A percentile compares a stretch with the other conserved stretches of the same genome.
phyloP scores from a whole-genome alignment of 2,888 invertebrate species.

The Machimus atricapillus region DNA sequence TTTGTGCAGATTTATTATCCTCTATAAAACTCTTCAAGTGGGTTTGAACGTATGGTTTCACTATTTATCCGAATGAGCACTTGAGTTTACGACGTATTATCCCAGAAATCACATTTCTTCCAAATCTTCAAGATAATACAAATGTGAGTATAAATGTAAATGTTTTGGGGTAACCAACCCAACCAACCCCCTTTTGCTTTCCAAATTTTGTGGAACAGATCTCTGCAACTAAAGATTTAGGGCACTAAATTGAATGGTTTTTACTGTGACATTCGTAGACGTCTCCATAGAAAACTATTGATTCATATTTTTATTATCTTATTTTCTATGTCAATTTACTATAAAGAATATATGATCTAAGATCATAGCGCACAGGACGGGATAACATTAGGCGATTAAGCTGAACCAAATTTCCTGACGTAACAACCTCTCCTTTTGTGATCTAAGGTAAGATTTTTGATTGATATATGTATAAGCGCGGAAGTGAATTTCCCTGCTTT shows the following conservation, averaged over 20 bases:
- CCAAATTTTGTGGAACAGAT: not conserved
- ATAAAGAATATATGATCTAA: too few relatives aligned
- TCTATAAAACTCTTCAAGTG: not conserved
- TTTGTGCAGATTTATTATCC: not conserved
- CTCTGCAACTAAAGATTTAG: not conserved
- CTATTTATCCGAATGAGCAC: constrained; percentile 4
- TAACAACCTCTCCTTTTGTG: too few relatives aligned
- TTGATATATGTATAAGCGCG: too few relatives aligned
- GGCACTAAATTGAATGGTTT: not conserved
- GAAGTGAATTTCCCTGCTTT: too few relatives aligned
- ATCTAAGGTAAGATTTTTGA: too few relatives aligned
- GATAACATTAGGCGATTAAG: too few relatives aligned
- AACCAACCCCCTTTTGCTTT: not conserved
- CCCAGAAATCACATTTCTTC: not conserved
- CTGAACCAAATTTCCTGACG: too few relatives aligned
- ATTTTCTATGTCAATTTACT: not conserved
- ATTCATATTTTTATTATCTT: not conserved
- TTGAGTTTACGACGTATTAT: constrained; percentile 2
- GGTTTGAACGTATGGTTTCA: not conserved
- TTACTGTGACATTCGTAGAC: not conserved
- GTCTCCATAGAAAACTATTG: not conserved
- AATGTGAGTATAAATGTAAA: not conserved
- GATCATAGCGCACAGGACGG: too few relatives aligned
- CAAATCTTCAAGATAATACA: not conserved
- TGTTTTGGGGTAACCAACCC: not conserved